Conservation (phyloP, 2,888 invertebrate species). For the Trissolcus brochymenae region DNA sequence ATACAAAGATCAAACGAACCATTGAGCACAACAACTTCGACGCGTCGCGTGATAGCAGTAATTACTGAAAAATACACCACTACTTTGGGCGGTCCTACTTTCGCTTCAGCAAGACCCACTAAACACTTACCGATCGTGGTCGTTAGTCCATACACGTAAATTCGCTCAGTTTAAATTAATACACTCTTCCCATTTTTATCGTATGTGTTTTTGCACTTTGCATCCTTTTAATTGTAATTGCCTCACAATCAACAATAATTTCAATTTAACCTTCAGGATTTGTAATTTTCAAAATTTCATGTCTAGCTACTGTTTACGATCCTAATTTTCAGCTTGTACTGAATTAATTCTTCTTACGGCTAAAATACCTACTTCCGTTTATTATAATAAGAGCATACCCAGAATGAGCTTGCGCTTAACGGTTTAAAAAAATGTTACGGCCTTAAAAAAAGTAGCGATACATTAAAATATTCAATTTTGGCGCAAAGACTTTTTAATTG, state of each 20-base stretch:
- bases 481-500: too few species aligned
- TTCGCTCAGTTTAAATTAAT: conserved; percentile 44
- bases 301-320: not conserved
- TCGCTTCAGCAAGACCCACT: conserved; percentile 59
- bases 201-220: conserved; percentile 7
- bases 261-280: conserved; percentile 1
- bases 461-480: too few species aligned
- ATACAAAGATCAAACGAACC: conserved; percentile 47
- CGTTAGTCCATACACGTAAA: conserved; percentile 56
- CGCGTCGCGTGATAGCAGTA: conserved; percentile 73
- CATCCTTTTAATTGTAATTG: conserved; percentile 13
- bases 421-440: too few species aligned
- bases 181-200: conserved; percentile 30
- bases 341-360: too few species aligned
- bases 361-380: too few species aligned
- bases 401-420: too few species aligned
- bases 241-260: conserved; percentile 1
- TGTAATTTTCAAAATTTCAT: conserved; percentile 4
- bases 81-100: conserved; percentile 56
- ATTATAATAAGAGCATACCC: too few species aligned
- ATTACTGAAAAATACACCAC: conserved; percentile 71
- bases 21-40: conserved; percentile 67
- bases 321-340: not conserved
- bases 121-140: conserved; percentile 57
- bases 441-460: too few species aligned